These are phyloP conservation scores for Tribolium castaneum DNA, from an alignment of 1,140 invertebrate species.

Conservation along the genomic window DNA sequence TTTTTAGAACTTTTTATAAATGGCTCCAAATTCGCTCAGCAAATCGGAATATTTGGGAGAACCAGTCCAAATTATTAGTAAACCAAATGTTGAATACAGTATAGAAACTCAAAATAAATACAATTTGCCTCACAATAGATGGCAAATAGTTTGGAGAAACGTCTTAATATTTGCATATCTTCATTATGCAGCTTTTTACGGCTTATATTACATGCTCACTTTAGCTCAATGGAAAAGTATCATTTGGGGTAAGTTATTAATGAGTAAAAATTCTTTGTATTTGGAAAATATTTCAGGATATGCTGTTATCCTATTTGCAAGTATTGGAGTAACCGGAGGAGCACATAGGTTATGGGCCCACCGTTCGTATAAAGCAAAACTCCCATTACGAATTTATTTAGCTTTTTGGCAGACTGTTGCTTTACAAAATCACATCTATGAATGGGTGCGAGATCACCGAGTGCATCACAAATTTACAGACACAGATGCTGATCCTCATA, in stretches of 20 bases:
- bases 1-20: slow-evolving; percentile 5
- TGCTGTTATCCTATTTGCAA: slow-evolving; percentile 63
- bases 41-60: slow-evolving; percentile 54
- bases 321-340: slow-evolving; percentile 91
- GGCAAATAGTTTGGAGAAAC: slow-evolving; percentile 40
- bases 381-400: slow-evolving; percentile 84
- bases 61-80: slow-evolving; percentile 50
- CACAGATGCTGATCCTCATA: slow-evolving; percentile 96
- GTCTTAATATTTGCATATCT: slow-evolving; percentile 24
- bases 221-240: not conserved
- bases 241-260: not conserved
- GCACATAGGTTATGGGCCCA: slow-evolving; percentile 96
- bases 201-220: slow-evolving; percentile 2
- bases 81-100: slow-evolving; percentile 32
- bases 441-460: slow-evolving; percentile 95
- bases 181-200: slow-evolving; percentile 6
- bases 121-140: slow-evolving; percentile 37
- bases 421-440: slow-evolving; percentile 93
- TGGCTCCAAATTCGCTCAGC: slow-evolving; percentile 60
- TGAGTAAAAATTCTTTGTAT: not conserved
- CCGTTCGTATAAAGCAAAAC: slow-evolving; percentile 92
- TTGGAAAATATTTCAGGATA: not conserved
- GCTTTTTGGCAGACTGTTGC: slow-evolving; percentile 85
- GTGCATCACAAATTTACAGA: slow-evolving; percentile 97
- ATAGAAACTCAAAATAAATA: not conserved